phyloP scores from a whole-genome alignment of 2,888 invertebrate species.

The Ophion costatus region DNA sequence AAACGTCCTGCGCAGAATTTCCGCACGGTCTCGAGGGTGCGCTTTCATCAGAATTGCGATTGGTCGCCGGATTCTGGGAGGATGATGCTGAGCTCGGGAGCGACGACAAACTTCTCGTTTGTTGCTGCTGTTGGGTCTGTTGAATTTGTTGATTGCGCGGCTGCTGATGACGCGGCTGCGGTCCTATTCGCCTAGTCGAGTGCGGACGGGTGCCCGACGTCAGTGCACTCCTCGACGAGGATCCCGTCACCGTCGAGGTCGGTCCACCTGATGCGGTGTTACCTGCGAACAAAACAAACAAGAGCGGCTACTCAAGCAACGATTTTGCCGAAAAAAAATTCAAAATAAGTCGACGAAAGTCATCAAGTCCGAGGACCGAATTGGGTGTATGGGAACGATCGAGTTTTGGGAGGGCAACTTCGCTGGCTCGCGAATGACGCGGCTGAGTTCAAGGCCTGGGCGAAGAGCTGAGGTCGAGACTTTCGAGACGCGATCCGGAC shows the following conservation, averaged over 20 bases:
- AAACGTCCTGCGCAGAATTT: constrained; percentile 85
- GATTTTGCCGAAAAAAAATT: background rate
- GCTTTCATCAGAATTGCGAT: constrained; percentile 85
- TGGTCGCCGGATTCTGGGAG: constrained; percentile 81
- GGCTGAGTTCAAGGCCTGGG: constrained; percentile 67
- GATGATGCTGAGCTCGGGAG: background rate
- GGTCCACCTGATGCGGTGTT: constrained; percentile 74
- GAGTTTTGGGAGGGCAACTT: constrained; percentile 50
- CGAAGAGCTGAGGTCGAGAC: constrained; percentile 57
- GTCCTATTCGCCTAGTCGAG: constrained; percentile 83
- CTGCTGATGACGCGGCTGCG: constrained; percentile 84
- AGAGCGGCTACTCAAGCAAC: background rate
- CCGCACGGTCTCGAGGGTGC: constrained; percentile 83
- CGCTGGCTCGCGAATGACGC: constrained; percentile 65
- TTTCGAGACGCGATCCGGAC: constrained; percentile 15
- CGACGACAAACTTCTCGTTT: constrained; percentile 77
- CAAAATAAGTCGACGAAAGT: background rate
- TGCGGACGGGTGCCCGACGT: constrained; percentile 83
- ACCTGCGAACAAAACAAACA: constrained; percentile 68
- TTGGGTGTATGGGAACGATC: background rate
- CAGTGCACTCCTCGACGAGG: constrained; percentile 79
- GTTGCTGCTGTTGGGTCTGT: constrained; percentile 55
- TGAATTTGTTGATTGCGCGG: constrained; percentile 66
- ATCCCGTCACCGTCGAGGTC: constrained; percentile 77
- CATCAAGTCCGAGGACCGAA: background rate